phyloP scores from a whole-genome alignment of 2,113 vertebrate species.

The Leiothrix lutea region DNA sequence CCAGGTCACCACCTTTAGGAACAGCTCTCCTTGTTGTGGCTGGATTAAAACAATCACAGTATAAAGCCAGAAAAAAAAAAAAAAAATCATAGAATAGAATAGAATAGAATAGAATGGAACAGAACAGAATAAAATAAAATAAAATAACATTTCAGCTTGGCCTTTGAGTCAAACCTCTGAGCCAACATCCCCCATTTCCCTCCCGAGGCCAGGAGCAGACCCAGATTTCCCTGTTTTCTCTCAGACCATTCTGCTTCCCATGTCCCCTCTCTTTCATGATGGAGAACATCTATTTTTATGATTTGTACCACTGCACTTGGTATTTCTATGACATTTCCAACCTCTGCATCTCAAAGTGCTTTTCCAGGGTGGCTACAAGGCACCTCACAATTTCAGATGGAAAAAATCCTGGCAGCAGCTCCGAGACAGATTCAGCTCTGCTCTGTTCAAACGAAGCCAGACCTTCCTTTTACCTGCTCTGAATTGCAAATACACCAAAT shows the following conservation, averaged over 20 bases:
- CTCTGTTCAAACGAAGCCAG: neutral
- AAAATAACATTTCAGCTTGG: neutral
- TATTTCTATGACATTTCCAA: neutral
- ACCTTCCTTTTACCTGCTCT: neutral
- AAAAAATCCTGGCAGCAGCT: neutral
- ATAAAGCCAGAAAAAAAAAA: neutral
- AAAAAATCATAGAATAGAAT: no score
- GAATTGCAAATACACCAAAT: neutral
- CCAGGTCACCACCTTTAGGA: neutral
- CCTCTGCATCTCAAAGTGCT: neutral
- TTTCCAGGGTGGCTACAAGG: neutral
- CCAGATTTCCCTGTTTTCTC: neutral
- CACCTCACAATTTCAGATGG: neutral
- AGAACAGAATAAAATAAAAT: no score
- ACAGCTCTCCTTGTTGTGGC: neutral
- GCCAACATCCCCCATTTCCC: neutral
- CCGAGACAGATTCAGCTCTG: neutral
- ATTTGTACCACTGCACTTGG: neutral
- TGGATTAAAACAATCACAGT: accelerated
- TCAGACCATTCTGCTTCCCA: neutral
- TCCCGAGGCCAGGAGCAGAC: neutral
- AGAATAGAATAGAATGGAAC: no score
- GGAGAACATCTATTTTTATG: neutral
- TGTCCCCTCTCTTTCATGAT: neutral
- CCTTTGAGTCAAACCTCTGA: neutral